These are phyloP conservation scores for Drosophila borborema DNA, from an alignment of 2,888 invertebrate genomes.

Conservation along the genomic window DNA sequence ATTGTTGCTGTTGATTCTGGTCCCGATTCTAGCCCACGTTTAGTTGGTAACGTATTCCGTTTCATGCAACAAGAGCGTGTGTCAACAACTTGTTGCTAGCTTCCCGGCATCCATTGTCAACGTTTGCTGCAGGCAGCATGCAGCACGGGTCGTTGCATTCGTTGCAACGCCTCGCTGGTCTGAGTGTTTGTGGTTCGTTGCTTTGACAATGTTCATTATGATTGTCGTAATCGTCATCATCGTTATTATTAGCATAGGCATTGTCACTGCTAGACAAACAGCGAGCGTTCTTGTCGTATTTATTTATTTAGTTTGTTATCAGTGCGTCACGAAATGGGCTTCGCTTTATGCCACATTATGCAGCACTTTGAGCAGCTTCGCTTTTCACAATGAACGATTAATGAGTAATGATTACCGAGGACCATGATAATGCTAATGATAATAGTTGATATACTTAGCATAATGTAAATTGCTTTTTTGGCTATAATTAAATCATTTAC, in stretches of 20 bases:
- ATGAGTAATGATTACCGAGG: conserved; percentile 15
- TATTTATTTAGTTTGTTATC: conserved; percentile 66
- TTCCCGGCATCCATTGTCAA: conserved; percentile 35
- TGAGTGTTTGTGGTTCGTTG: conserved; percentile 36
- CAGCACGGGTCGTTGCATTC: conserved; percentile 65
- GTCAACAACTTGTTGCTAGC: conserved; percentile 70
- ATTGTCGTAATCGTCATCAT: background rate
- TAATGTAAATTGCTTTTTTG: conserved; percentile 28
- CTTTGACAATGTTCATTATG: conserved; percentile 10
- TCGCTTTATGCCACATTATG: conserved; percentile 57
- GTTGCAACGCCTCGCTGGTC: conserved; percentile 60
- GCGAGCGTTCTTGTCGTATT: conserved; percentile 27
- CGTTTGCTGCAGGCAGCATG: conserved; percentile 13
- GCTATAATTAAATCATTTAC: conserved; percentile 3
- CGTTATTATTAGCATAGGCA: conserved; percentile 6
- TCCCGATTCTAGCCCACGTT: conserved; percentile 27
- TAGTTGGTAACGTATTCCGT: conserved; percentile 18
- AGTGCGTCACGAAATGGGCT: conserved; percentile 63
- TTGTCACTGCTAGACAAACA: conserved; percentile 46
- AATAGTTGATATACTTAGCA: conserved; percentile 22
- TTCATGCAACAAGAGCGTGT: conserved; percentile 40
- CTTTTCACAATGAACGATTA: background rate
- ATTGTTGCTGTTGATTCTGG: conserved; percentile 19
- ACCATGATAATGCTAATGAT: conserved; percentile 13
- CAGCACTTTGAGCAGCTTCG: conserved; percentile 39